Conservation (phyloP, 2,888 invertebrate species). For the Sminthurides aquaticus region DNA sequence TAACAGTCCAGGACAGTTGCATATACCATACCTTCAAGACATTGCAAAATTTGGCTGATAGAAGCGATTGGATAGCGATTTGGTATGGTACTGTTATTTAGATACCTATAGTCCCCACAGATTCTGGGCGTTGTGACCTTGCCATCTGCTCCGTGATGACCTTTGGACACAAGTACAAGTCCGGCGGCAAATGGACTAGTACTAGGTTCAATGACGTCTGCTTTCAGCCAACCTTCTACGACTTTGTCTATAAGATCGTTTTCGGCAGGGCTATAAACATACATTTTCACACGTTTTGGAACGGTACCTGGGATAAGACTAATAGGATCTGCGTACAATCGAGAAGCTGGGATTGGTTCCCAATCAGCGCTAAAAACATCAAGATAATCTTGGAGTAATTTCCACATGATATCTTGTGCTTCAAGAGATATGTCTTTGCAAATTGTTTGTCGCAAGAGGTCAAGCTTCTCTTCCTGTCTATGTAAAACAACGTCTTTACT, state of each 20-base stretch:
- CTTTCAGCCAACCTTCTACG: neutral
- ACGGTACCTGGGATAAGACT: neutral
- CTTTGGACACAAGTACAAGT: neutral
- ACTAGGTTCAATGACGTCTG: neutral
- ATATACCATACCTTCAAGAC: too few relatives aligned
- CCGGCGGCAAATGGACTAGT: neutral
- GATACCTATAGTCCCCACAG: neutral
- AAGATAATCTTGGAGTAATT: neutral
- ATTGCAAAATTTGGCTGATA: too few relatives aligned
- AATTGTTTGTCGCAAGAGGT: neutral
- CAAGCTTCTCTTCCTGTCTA: neutral
- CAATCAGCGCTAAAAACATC: neutral
- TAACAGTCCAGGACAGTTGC: too few relatives aligned
- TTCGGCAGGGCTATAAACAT: neutral
- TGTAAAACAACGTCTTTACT: too few relatives aligned
- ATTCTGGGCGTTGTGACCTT: neutral
- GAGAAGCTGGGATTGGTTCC: neutral
- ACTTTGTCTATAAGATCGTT: neutral
- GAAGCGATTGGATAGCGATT: too few relatives aligned
- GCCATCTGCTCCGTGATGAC: neutral
- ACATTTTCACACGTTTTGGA: neutral
- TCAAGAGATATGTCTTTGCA: neutral
- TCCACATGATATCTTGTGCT: neutral
- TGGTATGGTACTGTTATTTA: neutral
- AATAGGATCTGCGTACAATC: neutral